Evolutionary conservation across 1,140 invertebrate species (phyloP).

Genomic region (Chironomus striatipennis): DNA sequence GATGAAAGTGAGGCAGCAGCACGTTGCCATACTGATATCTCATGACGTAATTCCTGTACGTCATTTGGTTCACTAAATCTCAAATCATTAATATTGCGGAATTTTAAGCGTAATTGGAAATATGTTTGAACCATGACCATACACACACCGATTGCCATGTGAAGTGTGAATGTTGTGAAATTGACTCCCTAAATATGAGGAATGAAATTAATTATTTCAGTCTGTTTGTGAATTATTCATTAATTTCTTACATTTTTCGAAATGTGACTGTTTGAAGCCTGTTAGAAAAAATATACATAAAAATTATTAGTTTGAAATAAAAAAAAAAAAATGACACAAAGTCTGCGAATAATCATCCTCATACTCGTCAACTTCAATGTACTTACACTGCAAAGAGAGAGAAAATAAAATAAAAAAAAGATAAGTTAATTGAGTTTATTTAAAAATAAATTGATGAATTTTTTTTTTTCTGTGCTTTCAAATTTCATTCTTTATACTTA

Average conservation of each 20-base stretch:
- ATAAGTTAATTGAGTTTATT: background rate
- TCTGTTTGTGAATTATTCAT: background rate
- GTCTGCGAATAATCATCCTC: background rate
- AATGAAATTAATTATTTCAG: background rate
- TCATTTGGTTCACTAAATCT: conserved; percentile 49
- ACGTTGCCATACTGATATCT: conserved; percentile 68
- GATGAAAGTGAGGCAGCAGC: conserved; percentile 63
- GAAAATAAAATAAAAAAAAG: background rate
- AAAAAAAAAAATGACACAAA: background rate
- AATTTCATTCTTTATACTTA: no score
- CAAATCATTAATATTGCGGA: conserved; percentile 53
- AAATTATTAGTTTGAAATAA: background rate
- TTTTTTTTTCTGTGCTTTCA: no score
- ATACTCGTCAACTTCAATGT: background rate
- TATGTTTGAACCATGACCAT: conserved; percentile 55
- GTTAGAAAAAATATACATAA: background rate
- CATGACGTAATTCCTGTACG: conserved; percentile 62
- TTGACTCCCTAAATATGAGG: conserved; percentile 57
- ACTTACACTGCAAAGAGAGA: background rate
- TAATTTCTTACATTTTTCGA: background rate
- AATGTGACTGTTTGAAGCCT: conserved; percentile 26
- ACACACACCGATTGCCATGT: conserved; percentile 63
- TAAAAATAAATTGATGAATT: conserved; percentile 40
- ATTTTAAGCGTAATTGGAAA: conserved; percentile 57
- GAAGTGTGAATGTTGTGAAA: conserved; percentile 63